These are phyloP conservation scores for Cinclus mexicanus DNA, from an alignment of 2,113 vertebrate genomes.

Conservation along the genomic window DNA sequence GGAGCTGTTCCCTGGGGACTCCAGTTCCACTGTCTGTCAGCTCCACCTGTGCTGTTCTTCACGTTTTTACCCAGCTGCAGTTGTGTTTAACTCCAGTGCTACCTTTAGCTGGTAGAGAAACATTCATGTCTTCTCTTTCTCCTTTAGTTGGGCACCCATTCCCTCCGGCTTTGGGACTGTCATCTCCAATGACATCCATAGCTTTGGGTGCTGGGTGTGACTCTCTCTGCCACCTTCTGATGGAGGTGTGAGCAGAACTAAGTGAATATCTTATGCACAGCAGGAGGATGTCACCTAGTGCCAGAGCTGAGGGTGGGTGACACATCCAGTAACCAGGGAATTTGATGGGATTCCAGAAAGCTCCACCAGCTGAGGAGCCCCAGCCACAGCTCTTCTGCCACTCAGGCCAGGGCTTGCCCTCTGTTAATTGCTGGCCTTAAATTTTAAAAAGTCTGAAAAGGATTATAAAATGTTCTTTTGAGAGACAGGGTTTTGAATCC, in stretches of 20 bases:
- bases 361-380: rapidly evolving
- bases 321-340: background rate
- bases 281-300: background rate
- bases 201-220: background rate
- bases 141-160: background rate
- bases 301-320: background rate
- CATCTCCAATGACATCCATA: background rate
- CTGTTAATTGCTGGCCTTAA: background rate
- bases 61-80: background rate
- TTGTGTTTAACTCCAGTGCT: background rate
- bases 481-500: background rate
- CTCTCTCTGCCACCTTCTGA: background rate
- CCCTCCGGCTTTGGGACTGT: background rate
- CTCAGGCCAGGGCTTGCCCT: background rate
- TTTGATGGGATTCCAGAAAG: background rate
- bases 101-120: background rate
- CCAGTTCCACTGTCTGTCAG: background rate
- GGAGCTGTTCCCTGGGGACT: rapidly evolving
- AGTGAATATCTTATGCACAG: background rate
- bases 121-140: background rate
- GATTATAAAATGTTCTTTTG: background rate
- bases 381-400: background rate
- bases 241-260: background rate
- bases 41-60: background rate
- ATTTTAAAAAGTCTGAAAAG: background rate